Evolutionary conservation across 37 sponge, comb jelly and placozoan species (phyloP), one percentile per base, ranked within the genome.

Genomic region (Bolinopsis microptera): DNA sequence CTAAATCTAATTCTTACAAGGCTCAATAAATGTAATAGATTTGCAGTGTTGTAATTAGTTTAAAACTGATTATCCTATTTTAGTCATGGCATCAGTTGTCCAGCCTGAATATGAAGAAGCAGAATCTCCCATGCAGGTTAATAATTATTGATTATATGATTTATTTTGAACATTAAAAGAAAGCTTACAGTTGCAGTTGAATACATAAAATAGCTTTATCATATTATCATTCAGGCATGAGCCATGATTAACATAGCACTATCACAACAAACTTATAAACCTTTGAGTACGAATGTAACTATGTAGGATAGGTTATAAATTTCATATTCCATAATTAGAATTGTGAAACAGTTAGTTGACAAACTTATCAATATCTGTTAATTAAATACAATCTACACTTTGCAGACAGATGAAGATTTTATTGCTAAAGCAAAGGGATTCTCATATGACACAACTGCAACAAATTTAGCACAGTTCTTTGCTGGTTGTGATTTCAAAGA

Each of bases 401-500:
- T n/a, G n/a, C 61, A 48, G 61, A 18, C 61, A 48, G 36, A 16
- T 77, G 90, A 86, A 41, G 90, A 86, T 40, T 39, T 28, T 38
- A 86, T 86, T 41, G 90, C 36, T 26, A 39, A 38, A 86, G 90
- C 90, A 0, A 86, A 40, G 39, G 90, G 90, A 86, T 86, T 86
- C 24, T 39, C 90, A 25, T 86, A 86, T 41, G 61, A 86, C 61
- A 86, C 90, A 16, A 86, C 61, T 24, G 61, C 90, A 21, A 3
- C 25, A 22, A 27, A 28, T 27, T 26, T 86, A 41, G 26, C 36
- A 2, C 61, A 86, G 90, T 86, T 86, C 61, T 86, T 86, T 86
- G 90, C 90, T 41, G 90, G 90, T 9, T 86, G 90, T 86, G 90
- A 86, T 26, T 39, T 86, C n/a, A 39, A 86, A 41, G 90, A 48